Evolutionary conservation across 1,140 invertebrate species (phyloP).

Genomic region (Sesamia nonagrioides): DNA sequence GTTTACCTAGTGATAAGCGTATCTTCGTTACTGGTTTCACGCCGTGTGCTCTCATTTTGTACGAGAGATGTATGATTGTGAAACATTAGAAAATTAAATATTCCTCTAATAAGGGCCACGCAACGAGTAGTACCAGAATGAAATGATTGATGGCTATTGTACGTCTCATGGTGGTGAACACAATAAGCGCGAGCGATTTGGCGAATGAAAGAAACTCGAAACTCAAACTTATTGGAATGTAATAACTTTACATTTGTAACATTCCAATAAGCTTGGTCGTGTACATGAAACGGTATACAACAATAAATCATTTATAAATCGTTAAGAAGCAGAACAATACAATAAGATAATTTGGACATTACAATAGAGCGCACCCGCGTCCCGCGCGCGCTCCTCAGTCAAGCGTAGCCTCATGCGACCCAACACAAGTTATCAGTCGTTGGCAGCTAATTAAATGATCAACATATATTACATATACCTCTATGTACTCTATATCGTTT

Average conservation of each 20-base stretch:
- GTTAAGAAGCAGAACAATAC: conserved; percentile 41
- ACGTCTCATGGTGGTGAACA: conserved; percentile 27
- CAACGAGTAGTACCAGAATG: conserved; percentile 52
- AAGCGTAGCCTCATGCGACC: conserved; percentile 16
- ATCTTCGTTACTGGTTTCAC: conserved; percentile 54
- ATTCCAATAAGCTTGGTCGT: background rate
- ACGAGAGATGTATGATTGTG: conserved; percentile 54
- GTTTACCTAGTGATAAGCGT: conserved; percentile 52
- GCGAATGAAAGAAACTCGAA: background rate
- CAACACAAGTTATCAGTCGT: conserved; percentile 47
- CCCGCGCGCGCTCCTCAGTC: conserved; percentile 36
- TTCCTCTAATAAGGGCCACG: conserved; percentile 54
- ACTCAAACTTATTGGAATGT: too few species aligned
- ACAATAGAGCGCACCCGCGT: conserved; percentile 38
- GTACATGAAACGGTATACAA: background rate
- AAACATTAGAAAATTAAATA: conserved; percentile 60
- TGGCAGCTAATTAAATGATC: conserved; percentile 56
- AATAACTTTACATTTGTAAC: background rate
- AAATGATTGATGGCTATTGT: conserved; percentile 60
- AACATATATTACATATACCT: conserved; percentile 33
- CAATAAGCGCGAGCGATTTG: conserved; percentile 41
- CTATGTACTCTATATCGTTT: conserved; percentile 50
- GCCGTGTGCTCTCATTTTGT: conserved; percentile 51
- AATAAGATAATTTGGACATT: conserved; percentile 46
- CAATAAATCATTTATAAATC: conserved; percentile 46